phyloP scores from a whole-genome alignment of 2,113 vertebrate genomes.

The Phalacrocorax pelagicus region DNA sequence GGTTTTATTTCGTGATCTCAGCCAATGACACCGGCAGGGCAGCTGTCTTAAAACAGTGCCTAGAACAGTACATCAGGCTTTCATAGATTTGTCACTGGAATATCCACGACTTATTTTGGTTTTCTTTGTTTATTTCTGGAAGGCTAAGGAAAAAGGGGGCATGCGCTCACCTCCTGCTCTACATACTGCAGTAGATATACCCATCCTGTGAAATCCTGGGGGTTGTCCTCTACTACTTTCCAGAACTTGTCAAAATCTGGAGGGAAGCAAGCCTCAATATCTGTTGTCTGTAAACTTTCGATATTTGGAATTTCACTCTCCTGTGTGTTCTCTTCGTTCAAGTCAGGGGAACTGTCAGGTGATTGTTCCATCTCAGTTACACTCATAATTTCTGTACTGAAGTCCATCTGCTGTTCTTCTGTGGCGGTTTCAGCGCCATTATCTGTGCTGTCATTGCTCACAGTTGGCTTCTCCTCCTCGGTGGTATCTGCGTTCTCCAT shows the following conservation, averaged over 20 bases:
- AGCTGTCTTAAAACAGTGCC: background rate
- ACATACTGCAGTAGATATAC: constrained; percentile 95
- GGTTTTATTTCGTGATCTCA: background rate
- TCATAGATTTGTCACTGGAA: background rate
- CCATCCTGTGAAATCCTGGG: constrained; percentile 97
- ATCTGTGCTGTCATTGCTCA: constrained; percentile 46
- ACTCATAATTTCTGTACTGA: constrained; percentile 79
- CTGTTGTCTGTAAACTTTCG: constrained; percentile 64
- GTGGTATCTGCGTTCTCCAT: constrained; percentile 70
- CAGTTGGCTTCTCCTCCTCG: constrained; percentile 59
- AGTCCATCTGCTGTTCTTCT: constrained; percentile 69
- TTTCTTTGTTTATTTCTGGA: background rate
- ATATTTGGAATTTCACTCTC: constrained; percentile 72
- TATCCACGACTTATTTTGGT: rapidly evolving
- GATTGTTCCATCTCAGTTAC: constrained; percentile 84
- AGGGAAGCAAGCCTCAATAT: constrained; percentile 80
- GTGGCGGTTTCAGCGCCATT: constrained; percentile 7
- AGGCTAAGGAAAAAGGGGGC: background rate
- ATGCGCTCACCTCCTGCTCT: constrained; percentile 91
- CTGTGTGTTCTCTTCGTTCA: constrained; percentile 81
- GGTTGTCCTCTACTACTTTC: constrained; percentile 91
- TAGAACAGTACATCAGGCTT: no score
- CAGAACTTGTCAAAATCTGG: constrained; percentile 93
- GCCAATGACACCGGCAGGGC: background rate
- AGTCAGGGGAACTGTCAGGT: constrained; percentile 78